Conservation (phyloP, 1,140 invertebrate genomes). For the Palaemon carinicauda region DNA sequence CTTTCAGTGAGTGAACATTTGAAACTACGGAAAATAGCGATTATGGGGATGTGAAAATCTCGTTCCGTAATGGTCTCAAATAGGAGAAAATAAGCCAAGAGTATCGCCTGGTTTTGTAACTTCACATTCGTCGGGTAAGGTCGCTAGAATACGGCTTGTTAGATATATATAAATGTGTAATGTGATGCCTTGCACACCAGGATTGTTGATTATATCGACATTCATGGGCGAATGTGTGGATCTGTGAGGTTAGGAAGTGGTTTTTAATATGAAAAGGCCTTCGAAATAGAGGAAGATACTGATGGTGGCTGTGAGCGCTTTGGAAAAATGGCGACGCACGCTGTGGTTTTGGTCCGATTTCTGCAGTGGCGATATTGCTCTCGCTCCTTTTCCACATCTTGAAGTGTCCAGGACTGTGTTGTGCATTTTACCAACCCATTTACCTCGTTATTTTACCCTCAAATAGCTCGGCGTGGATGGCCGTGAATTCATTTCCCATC, state of each 20-base stretch:
- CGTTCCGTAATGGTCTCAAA: slow-evolving; percentile 36
- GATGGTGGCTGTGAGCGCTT: slow-evolving; percentile 4
- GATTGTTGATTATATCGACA: slow-evolving; percentile 40
- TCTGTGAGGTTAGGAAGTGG: not conserved
- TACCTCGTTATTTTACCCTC: too few relatives aligned
- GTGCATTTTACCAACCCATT: too few relatives aligned
- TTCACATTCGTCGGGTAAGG: slow-evolving; percentile 40
- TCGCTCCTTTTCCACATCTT: too few relatives aligned
- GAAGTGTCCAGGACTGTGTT: too few relatives aligned
- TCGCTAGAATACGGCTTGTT: slow-evolving; percentile 1
- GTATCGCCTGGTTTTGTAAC: slow-evolving; percentile 39
- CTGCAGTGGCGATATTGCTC: slow-evolving; percentile 10
- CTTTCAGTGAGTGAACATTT: slow-evolving; percentile 15
- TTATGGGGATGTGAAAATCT: slow-evolving; percentile 21
- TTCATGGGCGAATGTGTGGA: not conserved
- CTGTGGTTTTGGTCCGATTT: slow-evolving; percentile 41
- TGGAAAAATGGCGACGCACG: slow-evolving; percentile 51
- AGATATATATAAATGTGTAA: slow-evolving; percentile 12
- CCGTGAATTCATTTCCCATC: not conserved
- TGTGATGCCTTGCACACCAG: not conserved
- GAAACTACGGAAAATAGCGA: slow-evolving; percentile 46
- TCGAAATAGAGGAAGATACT: slow-evolving; percentile 41
- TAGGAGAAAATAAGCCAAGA: slow-evolving; percentile 42
- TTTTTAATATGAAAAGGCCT: slow-evolving; percentile 16
- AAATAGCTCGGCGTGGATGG: not conserved